phyloP scores from a whole-genome alignment of 2,113 vertebrate species.

The Platycercus adscitus region DNA sequence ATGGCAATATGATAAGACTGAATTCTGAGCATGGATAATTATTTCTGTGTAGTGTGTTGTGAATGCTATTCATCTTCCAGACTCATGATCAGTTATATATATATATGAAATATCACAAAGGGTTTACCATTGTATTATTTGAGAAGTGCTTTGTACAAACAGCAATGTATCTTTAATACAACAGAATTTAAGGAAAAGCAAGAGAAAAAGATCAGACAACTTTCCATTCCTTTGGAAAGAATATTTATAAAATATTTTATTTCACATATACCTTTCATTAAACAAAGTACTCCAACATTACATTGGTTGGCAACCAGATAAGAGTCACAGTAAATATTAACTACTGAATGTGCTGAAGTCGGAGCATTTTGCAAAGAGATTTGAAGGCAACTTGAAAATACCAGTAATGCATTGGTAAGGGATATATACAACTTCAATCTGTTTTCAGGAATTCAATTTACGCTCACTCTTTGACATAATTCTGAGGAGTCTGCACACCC shows the following conservation, averaged over 20 bases:
- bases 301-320: not conserved
- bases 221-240: not conserved
- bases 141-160: not conserved
- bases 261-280: not conserved
- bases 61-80: not conserved
- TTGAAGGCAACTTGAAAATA: not conserved
- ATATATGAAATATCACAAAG: not conserved
- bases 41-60: not conserved
- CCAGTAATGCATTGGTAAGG: not conserved
- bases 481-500: not conserved
- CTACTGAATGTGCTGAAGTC: not conserved
- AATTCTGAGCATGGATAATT: not conserved
- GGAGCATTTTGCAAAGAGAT: not conserved
- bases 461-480: not conserved
- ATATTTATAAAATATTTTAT: not conserved
- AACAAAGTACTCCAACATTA: not conserved
- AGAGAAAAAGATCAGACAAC: not conserved
- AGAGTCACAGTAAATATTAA: not conserved
- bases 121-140: not conserved
- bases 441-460: not conserved
- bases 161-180: not conserved
- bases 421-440: not conserved
- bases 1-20: not conserved
- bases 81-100: not conserved
- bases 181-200: not conserved